Base-by-base conservation (phyloP, 2,113 vertebrate species). In the Salvelinus fontinalis region DNA sequence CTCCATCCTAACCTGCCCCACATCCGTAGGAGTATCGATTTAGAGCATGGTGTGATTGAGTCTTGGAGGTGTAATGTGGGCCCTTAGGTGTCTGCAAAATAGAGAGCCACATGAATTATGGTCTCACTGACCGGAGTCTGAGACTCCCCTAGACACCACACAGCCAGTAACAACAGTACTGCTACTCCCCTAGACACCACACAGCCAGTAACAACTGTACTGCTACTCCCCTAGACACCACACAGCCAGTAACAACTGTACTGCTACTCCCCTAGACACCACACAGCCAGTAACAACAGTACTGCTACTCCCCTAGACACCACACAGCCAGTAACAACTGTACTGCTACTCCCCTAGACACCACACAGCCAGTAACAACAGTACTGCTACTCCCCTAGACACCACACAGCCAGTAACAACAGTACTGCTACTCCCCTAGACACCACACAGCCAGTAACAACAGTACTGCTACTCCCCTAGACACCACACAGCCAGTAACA, bases 41-140 rank as follows among this genome's bases (percentile, higher is more conserved):
- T 92, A 83, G 86, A 80, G 86, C 89, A 85, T 87, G 87, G 84
- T 85, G 88, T 93, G 93, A 94, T 93, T 90, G 92, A 93, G 91
- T 90, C 91, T 92, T 90, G 78, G 83, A 76, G 89, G 90, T 88
- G 82, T 91, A 89, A 91, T 91, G 91, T 74, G 79, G 87, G 88
- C 92, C 91, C 91, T 87, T 83, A 92, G 91, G 92, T 89, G 86
- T 91, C 91, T 89, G 85, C 85, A 88, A 89, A 89, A 92, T 89
- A 89, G 87, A 91, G 88, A 92, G 89, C 91, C 87, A 89, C 90
- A 89, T 93, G 92, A 94, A 85, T 93, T 92, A 91, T 92, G 88
- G 86, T 89, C 89, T 54, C 51, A 54, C 51, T 87, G 88, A 90
- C 90, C 87, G 89, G 31, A 59, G 60, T 66, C 75, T 78, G 44